These are phyloP conservation scores for Stigmatopora nigra DNA, from an alignment of 2,113 vertebrate species.

Conservation along the genomic window DNA sequence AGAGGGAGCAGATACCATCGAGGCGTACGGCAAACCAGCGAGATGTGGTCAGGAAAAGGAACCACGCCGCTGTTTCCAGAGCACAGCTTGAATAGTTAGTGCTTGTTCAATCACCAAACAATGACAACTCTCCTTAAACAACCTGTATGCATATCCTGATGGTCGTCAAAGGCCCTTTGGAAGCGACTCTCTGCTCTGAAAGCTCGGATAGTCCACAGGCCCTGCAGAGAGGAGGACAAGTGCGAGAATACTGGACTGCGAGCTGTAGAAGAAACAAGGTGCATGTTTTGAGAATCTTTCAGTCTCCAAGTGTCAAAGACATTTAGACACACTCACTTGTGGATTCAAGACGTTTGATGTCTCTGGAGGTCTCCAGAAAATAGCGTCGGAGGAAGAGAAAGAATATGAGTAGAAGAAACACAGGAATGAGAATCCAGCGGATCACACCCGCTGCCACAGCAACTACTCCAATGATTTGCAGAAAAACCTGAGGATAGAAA, in stretches of 20 bases:
- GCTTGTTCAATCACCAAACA: background rate
- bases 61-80: slow-evolving; percentile 79
- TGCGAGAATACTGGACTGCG: slow-evolving; percentile 96
- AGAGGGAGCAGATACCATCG: slow-evolving; percentile 85
- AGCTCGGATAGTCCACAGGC: slow-evolving; percentile 89
- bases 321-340: slow-evolving; percentile 72
- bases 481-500: slow-evolving; percentile 65
- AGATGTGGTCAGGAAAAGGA: slow-evolving; percentile 88
- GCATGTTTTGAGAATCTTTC: background rate
- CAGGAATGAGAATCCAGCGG: slow-evolving; percentile 80
- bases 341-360: slow-evolving; percentile 83
- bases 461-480: slow-evolving; percentile 77
- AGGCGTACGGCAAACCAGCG: slow-evolving; percentile 91
- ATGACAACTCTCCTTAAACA: background rate
- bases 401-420: slow-evolving; percentile 73
- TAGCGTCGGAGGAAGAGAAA: slow-evolving; percentile 80
- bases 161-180: slow-evolving; percentile 81
- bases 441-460: slow-evolving; percentile 75
- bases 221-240: slow-evolving; percentile 88
- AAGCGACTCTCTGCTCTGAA: slow-evolving; percentile 81
- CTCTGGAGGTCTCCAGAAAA: slow-evolving; percentile 80
- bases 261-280: slow-evolving; percentile 57
- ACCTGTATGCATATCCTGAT: slow-evolving; percentile 94
- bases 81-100: background rate
- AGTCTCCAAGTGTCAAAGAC: background rate